Conservation (phyloP, 2,113 vertebrate genomes). For the Candoia aspera region DNA sequence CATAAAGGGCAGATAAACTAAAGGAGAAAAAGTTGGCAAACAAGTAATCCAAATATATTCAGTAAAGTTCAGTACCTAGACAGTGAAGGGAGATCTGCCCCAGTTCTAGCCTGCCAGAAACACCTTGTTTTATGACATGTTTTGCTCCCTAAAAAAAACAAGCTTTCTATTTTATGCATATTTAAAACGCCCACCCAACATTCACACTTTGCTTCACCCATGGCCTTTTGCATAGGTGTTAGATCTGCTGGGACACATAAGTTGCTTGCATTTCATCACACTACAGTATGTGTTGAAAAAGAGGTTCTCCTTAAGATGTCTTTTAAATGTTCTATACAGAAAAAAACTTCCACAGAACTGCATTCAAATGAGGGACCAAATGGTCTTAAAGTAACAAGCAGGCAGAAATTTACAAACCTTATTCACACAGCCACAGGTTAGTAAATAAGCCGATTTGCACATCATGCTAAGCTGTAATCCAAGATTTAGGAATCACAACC, state of each 20-base stretch:
- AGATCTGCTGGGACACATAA: slow-evolving; percentile 52
- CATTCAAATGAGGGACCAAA: neutral
- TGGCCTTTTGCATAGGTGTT: slow-evolving; percentile 62
- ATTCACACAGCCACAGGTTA: neutral
- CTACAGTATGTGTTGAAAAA: slow-evolving; percentile 46
- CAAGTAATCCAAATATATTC: slow-evolving; percentile 11
- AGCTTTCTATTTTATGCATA: slow-evolving; percentile 53
- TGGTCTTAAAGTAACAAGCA: neutral
- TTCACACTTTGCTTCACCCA: slow-evolving; percentile 53
- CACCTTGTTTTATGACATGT: slow-evolving; percentile 54
- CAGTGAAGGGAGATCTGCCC: slow-evolving; percentile 43
- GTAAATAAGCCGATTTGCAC: neutral
- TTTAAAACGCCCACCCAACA: slow-evolving; percentile 48
- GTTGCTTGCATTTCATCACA: slow-evolving; percentile 54
- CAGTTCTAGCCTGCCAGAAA: slow-evolving; percentile 53
- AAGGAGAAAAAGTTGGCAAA: slow-evolving; percentile 24
- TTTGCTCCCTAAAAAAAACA: slow-evolving; percentile 48
- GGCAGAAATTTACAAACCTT: neutral
- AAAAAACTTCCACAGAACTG: neutral
- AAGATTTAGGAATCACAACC: neutral
- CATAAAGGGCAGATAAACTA: neutral
- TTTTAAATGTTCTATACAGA: neutral
- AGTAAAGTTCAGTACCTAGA: slow-evolving; percentile 28
- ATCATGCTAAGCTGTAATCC: neutral
- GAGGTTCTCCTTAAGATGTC: neutral